phyloP scores from a whole-genome alignment of 2,113 vertebrate genomes.

The Toxotes jaculatrix region DNA sequence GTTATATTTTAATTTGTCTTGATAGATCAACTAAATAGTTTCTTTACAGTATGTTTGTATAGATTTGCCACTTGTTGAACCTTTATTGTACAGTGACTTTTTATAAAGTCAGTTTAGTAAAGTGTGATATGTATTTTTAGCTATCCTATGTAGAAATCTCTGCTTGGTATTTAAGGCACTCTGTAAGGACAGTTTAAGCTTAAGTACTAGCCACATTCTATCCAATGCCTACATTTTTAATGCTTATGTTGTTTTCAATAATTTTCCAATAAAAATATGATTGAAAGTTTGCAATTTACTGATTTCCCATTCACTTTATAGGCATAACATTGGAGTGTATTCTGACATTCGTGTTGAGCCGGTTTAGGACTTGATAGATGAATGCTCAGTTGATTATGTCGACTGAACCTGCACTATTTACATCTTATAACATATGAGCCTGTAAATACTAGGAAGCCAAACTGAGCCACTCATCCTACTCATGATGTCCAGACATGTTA shows the following conservation, averaged over 20 bases:
- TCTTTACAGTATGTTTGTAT: constrained; percentile 80
- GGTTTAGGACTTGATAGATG: not conserved
- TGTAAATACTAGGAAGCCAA: not conserved
- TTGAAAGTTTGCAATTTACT: constrained; percentile 49
- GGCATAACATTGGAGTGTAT: not conserved
- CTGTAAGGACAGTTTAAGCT: constrained; percentile 75
- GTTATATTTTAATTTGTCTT: constrained; percentile 74
- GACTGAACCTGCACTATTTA: not conserved
- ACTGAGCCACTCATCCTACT: not conserved
- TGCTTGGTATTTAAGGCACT: constrained; percentile 79
- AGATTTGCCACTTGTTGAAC: constrained; percentile 77
- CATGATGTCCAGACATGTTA: not conserved
- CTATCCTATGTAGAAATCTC: constrained; percentile 77
- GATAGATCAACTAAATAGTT: constrained; percentile 73
- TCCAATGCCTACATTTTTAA: constrained; percentile 80
- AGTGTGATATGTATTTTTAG: constrained; percentile 83
- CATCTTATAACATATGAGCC: not conserved
- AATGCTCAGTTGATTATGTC: not conserved
- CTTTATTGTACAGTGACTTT: constrained; percentile 83
- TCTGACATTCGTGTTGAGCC: not conserved
- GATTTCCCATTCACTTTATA: not conserved
- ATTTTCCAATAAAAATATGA: constrained; percentile 79
- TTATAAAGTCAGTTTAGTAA: constrained; percentile 78
- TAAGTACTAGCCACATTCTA: constrained; percentile 82
- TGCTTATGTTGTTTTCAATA: constrained; percentile 79